These are phyloP conservation scores for Chaetorhynchus papuensis DNA, from an alignment of 2,113 vertebrate genomes.

Conservation along the genomic window DNA sequence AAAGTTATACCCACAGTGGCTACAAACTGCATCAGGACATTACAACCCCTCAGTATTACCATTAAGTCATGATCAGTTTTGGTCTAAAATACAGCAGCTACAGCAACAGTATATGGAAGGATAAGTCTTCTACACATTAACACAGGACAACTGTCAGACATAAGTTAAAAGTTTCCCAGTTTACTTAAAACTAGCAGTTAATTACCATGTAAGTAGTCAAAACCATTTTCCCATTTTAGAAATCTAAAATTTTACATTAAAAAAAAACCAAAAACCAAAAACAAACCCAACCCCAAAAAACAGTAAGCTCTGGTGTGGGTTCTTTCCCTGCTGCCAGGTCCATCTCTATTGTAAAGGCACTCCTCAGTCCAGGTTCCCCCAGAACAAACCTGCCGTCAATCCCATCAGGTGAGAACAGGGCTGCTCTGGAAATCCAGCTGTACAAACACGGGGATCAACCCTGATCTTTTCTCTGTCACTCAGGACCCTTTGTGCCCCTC, in stretches of 20 bases:
- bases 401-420: not conserved
- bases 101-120: conserved; percentile 76
- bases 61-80: conserved; percentile 68
- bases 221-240: conserved; percentile 71
- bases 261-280: not conserved
- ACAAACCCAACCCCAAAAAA: not conserved
- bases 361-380: not conserved
- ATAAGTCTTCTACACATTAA: conserved; percentile 84
- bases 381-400: not conserved
- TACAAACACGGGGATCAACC: accelerated
- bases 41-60: conserved; percentile 77
- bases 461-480: not conserved
- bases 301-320: conserved; percentile 4
- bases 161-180: conserved; percentile 78
- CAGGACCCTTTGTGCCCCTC: not conserved
- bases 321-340: conserved; percentile 4
- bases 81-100: conserved; percentile 83
- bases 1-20: conserved; percentile 72
- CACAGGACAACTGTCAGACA: conserved; percentile 82
- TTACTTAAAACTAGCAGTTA: conserved; percentile 78
- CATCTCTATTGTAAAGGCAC: conserved; percentile 39
- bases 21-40: conserved; percentile 74
- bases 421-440: not conserved
- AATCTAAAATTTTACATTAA: conserved; percentile 72
- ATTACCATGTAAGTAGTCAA: conserved; percentile 64